Conservation (phyloP, 2,888 invertebrate species). For the Taenaris catops region DNA sequence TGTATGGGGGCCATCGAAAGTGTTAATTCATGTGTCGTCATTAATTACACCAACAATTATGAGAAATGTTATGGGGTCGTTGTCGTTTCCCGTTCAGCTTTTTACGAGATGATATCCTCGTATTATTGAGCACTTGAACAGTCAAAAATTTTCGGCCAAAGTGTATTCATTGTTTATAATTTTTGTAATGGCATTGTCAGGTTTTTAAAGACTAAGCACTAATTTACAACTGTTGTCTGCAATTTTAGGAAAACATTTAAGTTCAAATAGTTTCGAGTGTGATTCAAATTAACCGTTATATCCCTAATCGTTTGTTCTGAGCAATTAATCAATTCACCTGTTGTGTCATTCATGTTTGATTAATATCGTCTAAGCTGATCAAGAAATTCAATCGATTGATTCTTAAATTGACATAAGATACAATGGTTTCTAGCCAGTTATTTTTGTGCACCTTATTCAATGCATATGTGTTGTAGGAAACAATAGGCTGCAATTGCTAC, state of each 20-base stretch:
- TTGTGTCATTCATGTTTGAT: constrained; percentile 66
- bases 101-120: constrained; percentile 1
- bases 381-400: constrained; percentile 56
- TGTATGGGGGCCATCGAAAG: constrained; percentile 42
- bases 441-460: no score
- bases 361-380: constrained; percentile 48
- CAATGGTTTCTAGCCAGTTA: neutral
- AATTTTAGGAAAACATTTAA: no score
- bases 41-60: constrained; percentile 54
- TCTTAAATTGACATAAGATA: constrained; percentile 50
- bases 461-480: no score
- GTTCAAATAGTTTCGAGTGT: no score
- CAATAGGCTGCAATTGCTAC: no score
- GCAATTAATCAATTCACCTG: constrained; percentile 51
- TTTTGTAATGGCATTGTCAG: no score
- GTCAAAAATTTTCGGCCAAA: no score
- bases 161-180: no score
- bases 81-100: constrained; percentile 24
- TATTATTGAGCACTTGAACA: no score
- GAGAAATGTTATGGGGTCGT: constrained; percentile 43
- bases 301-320: constrained; percentile 30
- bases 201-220: no score
- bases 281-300: constrained; percentile 18
- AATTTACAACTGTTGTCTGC: no score
- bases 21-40: constrained; percentile 44